phyloP scores from a whole-genome alignment of 2,797 vertebrate species.

The Caiman crocodilus region DNA sequence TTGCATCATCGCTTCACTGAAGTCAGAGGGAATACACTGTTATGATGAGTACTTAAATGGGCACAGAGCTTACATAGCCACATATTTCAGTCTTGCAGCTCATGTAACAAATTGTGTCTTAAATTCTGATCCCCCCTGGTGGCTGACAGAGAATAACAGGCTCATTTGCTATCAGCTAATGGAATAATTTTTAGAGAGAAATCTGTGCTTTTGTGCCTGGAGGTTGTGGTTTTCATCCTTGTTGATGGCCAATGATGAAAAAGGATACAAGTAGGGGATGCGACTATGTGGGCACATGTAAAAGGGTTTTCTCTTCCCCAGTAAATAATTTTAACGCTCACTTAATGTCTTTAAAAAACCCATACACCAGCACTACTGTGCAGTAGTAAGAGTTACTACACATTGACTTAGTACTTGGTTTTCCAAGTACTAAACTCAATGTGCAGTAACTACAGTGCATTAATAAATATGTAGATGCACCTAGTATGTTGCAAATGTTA shows the following conservation, averaged over 20 bases:
- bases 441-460: too few relatives aligned
- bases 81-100: neutral
- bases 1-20: neutral
- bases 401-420: too few relatives aligned
- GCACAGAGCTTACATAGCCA: neutral
- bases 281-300: slow-evolving; percentile 41
- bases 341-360: too few relatives aligned
- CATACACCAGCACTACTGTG: too few relatives aligned
- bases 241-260: slow-evolving; percentile 19
- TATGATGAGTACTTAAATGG: neutral
- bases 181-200: neutral
- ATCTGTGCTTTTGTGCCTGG: neutral
- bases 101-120: neutral
- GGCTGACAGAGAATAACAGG: neutral
- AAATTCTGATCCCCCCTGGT: neutral
- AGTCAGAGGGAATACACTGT: fast-evolving
- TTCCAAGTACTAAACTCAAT: too few relatives aligned
- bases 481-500: too few relatives aligned
- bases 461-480: too few relatives aligned
- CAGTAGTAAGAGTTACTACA: too few relatives aligned
- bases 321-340: too few relatives aligned
- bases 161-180: slow-evolving; percentile 14
- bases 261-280: slow-evolving; percentile 16
- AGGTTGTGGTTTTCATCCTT: slow-evolving; percentile 9
- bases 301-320: slow-evolving; percentile 7